Conservation (phyloP, 2,113 vertebrate species). For the Recurvirostra avosetta region DNA sequence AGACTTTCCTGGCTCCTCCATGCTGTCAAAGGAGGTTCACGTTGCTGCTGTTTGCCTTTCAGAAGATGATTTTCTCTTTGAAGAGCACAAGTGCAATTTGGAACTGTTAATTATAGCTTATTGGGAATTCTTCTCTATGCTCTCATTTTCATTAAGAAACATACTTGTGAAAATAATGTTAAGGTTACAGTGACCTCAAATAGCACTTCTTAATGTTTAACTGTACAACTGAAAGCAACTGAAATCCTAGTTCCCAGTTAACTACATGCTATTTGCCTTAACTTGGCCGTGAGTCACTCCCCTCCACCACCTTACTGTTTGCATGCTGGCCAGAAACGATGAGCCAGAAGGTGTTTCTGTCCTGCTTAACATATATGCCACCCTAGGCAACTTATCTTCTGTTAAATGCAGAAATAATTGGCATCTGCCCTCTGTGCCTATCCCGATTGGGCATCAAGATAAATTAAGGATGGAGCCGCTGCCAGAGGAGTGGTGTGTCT, state of each 20-base stretch:
- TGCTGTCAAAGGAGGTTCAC: not conserved
- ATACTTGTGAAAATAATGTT: not conserved
- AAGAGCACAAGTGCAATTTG: not conserved
- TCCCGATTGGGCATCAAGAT: not conserved
- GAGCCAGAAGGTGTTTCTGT: not conserved
- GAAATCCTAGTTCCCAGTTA: not conserved
- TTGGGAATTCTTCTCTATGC: not conserved
- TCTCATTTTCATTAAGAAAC: not conserved
- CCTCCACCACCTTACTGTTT: not conserved
- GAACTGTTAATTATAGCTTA: not conserved
- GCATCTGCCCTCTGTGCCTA: not conserved
- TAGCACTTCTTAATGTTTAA: not conserved
- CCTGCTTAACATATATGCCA: not conserved
- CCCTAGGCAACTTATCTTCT: not conserved
- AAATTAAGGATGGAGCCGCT: not conserved
- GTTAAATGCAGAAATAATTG: not conserved
- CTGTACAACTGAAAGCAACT: not conserved
- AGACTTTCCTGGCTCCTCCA: not conserved
- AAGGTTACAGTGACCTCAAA: not conserved
- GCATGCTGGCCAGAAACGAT: not conserved
- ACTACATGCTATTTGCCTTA: not conserved
- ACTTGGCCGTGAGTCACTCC: not conserved
- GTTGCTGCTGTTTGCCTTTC: not conserved
- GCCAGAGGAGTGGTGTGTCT: not conserved
- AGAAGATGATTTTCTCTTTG: not conserved